These are phyloP conservation scores for Linnaemya tessellans DNA, from an alignment of 2,888 invertebrate species.

Conservation along the genomic window DNA sequence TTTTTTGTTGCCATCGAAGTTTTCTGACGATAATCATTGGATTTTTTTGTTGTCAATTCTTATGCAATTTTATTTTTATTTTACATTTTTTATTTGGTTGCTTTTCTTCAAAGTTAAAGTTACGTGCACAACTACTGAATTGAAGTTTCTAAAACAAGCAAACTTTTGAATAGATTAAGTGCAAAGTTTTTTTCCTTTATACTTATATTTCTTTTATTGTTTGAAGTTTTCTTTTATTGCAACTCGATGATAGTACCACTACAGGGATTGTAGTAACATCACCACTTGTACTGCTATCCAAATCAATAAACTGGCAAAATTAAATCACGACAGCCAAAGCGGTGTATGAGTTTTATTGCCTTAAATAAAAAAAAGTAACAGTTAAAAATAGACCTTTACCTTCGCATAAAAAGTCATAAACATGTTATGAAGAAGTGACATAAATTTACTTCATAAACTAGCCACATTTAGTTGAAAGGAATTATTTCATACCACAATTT, in stretches of 20 bases:
- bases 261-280: constrained; percentile 40
- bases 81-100: constrained; percentile 21
- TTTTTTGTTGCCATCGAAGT: constrained; percentile 18
- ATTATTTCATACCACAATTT: too few relatives aligned
- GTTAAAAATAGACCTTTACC: neutral
- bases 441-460: too few relatives aligned
- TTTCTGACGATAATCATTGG: constrained; percentile 62
- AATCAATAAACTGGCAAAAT: constrained; percentile 44
- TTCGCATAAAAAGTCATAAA: too few relatives aligned
- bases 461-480: too few relatives aligned
- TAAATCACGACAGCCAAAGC: constrained; percentile 37
- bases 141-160: constrained; percentile 80
- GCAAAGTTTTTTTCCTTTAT: constrained; percentile 78
- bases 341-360: constrained; percentile 41
- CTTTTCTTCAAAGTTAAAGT: constrained; percentile 59
- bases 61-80: constrained; percentile 5
- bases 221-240: constrained; percentile 56
- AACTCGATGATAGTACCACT: constrained; percentile 54
- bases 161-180: constrained; percentile 79
- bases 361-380: constrained; percentile 4
- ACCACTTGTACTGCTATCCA: constrained; percentile 53
- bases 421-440: too few relatives aligned
- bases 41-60: constrained; percentile 36
- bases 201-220: constrained; percentile 33
- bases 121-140: constrained; percentile 76